These are phyloP conservation scores for Triplophysa rosa DNA, from an alignment of 2,113 vertebrate genomes.

Conservation along the genomic window DNA sequence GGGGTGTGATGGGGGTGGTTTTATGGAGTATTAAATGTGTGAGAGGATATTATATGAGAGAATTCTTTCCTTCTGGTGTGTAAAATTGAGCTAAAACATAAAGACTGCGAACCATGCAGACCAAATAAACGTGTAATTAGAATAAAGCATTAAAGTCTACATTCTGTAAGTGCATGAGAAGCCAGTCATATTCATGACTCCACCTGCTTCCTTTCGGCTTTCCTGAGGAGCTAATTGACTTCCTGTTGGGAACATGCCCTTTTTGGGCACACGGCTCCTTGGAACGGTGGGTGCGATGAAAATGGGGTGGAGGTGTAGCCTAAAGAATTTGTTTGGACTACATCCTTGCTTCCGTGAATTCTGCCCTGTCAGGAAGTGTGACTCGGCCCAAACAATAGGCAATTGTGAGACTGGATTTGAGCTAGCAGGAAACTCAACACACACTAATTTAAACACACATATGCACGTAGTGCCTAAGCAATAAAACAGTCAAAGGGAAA, in stretches of 20 bases:
- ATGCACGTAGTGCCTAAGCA: conserved; percentile 35
- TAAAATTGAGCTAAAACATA: background rate
- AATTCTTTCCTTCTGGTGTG: background rate
- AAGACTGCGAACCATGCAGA: background rate
- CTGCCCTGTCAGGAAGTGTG: conserved; percentile 73
- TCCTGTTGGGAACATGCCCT: conserved; percentile 66
- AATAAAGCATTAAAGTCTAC: background rate
- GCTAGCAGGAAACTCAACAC: conserved; percentile 70
- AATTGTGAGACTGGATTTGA: conserved; percentile 71
- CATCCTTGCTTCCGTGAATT: conserved; percentile 79
- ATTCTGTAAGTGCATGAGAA: conserved; percentile 24
- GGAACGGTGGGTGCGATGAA: conserved; percentile 49
- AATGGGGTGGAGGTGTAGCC: conserved; percentile 61
- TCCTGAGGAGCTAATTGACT: conserved; percentile 70
- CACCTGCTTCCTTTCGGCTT: conserved; percentile 43
- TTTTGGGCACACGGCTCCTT: conserved; percentile 58
- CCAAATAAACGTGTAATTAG: conserved; percentile 1
- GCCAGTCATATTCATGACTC: conserved; percentile 46
- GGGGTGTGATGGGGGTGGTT: conserved; percentile 16
- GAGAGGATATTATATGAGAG: background rate
- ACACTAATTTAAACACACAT: conserved; percentile 51
- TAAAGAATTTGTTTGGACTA: conserved; percentile 76
- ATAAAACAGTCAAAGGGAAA: background rate
- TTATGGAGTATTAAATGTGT: conserved; percentile 17
- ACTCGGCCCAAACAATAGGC: conserved; percentile 74